phyloP scores from a whole-genome alignment of 1,140 invertebrate species.

The Diachasma alloeum region DNA sequence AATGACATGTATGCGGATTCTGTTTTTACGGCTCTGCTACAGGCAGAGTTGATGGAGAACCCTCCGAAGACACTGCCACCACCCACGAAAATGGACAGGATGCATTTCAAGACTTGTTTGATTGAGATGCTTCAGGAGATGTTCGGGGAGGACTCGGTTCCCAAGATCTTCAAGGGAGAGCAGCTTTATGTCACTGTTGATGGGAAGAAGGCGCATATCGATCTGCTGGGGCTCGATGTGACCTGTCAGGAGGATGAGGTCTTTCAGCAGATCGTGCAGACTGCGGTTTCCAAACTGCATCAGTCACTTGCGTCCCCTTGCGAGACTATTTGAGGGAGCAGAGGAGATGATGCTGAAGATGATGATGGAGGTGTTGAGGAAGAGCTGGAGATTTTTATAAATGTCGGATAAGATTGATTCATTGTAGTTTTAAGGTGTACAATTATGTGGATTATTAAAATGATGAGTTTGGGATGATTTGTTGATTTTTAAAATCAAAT shows the following conservation, averaged over 20 bases:
- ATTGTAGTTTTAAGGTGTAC: too few relatives aligned
- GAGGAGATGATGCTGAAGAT: too few relatives aligned
- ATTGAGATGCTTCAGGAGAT: conserved; percentile 93
- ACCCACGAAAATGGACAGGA: conserved; percentile 78
- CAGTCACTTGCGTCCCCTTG: conserved; percentile 80
- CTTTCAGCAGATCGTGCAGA: conserved; percentile 85
- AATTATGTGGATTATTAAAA: too few relatives aligned
- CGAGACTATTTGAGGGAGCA: conserved; percentile 51
- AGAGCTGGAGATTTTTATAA: too few relatives aligned
- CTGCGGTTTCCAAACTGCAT: conserved; percentile 85
- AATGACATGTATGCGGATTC: conserved; percentile 99
- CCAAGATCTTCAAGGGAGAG: conserved; percentile 93
- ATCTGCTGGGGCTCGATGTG: conserved; percentile 83
- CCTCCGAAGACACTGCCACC: conserved; percentile 69
- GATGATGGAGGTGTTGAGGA: too few relatives aligned
- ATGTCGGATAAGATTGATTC: too few relatives aligned
- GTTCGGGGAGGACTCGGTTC: conserved; percentile 95
- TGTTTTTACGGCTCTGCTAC: conserved; percentile 83
- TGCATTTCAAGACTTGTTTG: conserved; percentile 92
- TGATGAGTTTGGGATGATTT: too few relatives aligned
- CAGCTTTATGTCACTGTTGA: conserved; percentile 86
- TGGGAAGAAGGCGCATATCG: conserved; percentile 85
- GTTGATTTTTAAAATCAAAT: too few relatives aligned
- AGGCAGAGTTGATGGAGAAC: conserved; percentile 76
- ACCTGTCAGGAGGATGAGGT: conserved; percentile 81